Evolutionary conservation across 1,140 invertebrate genomes (phyloP).

Genomic region (Capitella teleta): DNA sequence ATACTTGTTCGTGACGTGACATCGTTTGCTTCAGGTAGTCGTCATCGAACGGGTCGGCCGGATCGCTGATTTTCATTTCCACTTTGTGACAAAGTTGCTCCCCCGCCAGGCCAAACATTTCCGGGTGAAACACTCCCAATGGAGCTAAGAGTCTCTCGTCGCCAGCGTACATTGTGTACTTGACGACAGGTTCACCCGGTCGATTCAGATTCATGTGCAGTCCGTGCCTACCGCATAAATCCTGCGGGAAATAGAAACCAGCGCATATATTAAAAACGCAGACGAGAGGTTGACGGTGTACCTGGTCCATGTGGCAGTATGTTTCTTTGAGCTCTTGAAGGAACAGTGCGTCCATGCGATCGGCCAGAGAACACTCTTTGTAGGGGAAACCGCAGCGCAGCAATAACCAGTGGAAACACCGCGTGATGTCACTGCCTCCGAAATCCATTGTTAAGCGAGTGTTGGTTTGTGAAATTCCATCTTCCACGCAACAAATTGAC

Average conservation of each 20-base stretch:
- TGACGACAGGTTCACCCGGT: constrained; percentile 56
- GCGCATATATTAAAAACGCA: not conserved
- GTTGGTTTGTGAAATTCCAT: constrained; percentile 81
- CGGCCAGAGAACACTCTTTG: constrained; percentile 57
- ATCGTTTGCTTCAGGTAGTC: constrained; percentile 56
- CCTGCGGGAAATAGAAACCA: constrained; percentile 31
- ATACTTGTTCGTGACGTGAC: constrained; percentile 12
- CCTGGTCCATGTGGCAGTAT: constrained; percentile 79
- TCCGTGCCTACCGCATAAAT: constrained; percentile 71
- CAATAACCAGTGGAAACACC: constrained; percentile 73
- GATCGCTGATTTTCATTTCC: constrained; percentile 54
- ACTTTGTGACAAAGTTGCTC: not conserved
- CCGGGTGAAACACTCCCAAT: constrained; percentile 74
- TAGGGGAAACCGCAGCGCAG: constrained; percentile 82
- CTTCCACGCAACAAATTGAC: constrained; percentile 88
- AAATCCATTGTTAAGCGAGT: constrained; percentile 70
- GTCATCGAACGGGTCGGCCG: constrained; percentile 87
- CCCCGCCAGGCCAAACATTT: constrained; percentile 74
- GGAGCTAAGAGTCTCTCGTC: constrained; percentile 89
- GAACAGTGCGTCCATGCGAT: constrained; percentile 47
- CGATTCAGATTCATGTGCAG: constrained; percentile 64
- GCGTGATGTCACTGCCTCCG: constrained; percentile 77
- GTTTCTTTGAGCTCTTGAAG: constrained; percentile 76
- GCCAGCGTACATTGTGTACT: constrained; percentile 69
- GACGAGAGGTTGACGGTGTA: constrained; percentile 17